Evolutionary conservation across 2,888 invertebrate genomes (phyloP).

Genomic region (Elmis aenea): DNA sequence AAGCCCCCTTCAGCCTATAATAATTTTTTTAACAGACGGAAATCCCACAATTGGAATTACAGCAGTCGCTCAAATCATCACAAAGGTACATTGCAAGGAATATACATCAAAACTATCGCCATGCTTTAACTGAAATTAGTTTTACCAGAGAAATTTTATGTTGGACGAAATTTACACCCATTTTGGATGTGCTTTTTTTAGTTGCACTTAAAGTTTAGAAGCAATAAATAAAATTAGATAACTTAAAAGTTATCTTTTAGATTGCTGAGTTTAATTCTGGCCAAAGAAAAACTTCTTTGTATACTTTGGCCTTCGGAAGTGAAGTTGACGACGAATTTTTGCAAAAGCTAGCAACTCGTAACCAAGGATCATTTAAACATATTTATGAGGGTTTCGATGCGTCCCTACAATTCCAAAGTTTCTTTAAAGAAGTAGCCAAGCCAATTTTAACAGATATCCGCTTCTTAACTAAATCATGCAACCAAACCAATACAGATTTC

Average conservation of each 20-base stretch:
- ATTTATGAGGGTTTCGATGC: conserved; percentile 70
- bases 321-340: conserved; percentile 64
- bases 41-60: conserved; percentile 59
- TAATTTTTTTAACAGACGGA: conserved; percentile 64
- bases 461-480: conserved; percentile 58
- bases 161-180: too few relatives aligned
- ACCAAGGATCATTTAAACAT: conserved; percentile 63
- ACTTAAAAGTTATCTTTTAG: too few relatives aligned
- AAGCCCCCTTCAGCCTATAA: conserved; percentile 53
- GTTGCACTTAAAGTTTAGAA: too few relatives aligned
- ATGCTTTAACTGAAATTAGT: too few relatives aligned
- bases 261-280: conserved; percentile 51
- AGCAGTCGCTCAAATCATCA: conserved; percentile 50
- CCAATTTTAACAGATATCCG: conserved; percentile 62
- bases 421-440: conserved; percentile 64
- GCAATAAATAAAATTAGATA: too few relatives aligned
- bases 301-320: conserved; percentile 65
- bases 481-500: too few relatives aligned
- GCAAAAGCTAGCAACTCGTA: conserved; percentile 59
- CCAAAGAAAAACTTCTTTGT: conserved; percentile 48
- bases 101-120: too few relatives aligned
- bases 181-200: too few relatives aligned
- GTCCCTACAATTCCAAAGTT: conserved; percentile 59
- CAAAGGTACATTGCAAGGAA: too few relatives aligned
- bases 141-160: too few relatives aligned